Evolutionary conservation across 2,797 vertebrate genomes (phyloP).

Genomic region (Mormyrops attenuatus): DNA sequence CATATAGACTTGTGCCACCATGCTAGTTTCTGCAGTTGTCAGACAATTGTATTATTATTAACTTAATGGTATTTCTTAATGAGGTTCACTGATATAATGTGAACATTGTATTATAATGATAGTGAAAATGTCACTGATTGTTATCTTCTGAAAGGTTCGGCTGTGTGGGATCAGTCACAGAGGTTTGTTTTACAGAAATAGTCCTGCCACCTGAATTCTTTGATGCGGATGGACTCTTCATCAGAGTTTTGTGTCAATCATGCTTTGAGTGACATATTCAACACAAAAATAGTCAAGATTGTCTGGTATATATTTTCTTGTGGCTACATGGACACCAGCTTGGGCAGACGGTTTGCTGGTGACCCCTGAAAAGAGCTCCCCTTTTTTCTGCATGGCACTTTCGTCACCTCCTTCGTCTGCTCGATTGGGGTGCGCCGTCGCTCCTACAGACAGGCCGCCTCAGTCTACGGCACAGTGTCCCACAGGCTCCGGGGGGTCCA

Average conservation of each 20-base stretch:
- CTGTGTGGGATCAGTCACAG: not conserved
- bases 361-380: not conserved
- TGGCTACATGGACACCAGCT: not conserved
- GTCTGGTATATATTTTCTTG: not conserved
- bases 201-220: not conserved
- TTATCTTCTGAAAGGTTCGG: not conserved
- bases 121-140: not conserved
- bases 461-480: not conserved
- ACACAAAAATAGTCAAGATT: not conserved
- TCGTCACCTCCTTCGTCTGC: not conserved
- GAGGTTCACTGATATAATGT: not conserved
- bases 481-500: not conserved
- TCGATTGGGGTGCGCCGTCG: not conserved
- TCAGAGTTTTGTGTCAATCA: not conserved
- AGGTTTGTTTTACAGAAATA: not conserved
- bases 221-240: not conserved
- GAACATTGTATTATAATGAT: not conserved
- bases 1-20: not conserved
- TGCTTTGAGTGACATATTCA: not conserved
- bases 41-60: not conserved
- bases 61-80: conserved; percentile 8
- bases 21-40: not conserved
- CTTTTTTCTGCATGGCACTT: not conserved
- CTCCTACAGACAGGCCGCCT: not conserved
- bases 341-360: not conserved